Conservation (phyloP, 2,888 invertebrate species). For the Antitype chi region DNA sequence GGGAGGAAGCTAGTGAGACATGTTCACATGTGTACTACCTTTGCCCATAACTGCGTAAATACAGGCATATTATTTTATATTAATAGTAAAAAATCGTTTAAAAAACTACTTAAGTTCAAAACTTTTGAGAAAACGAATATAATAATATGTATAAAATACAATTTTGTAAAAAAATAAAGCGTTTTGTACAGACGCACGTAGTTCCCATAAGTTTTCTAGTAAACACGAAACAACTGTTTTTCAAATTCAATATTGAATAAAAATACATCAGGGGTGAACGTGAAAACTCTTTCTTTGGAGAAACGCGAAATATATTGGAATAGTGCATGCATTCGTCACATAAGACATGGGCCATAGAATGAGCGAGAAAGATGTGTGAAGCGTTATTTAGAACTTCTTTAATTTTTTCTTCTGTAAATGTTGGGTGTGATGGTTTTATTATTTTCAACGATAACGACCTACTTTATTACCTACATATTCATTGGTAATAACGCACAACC, state of each 20-base stretch:
- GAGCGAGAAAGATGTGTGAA: neutral
- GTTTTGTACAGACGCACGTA: neutral
- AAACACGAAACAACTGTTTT: conserved; percentile 32
- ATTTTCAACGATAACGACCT: neutral
- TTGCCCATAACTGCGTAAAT: neutral
- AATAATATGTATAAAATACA: neutral
- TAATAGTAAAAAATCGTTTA: neutral
- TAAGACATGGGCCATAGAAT: conserved; percentile 38
- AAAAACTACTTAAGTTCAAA: too few relatives aligned
- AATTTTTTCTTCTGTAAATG: neutral
- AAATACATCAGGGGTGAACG: conserved; percentile 30
- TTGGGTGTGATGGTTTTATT: neutral
- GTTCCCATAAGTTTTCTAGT: conserved; percentile 17
- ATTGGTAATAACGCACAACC: too few relatives aligned
- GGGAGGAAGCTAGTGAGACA: too few relatives aligned
- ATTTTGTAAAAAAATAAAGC: conserved; percentile 5
- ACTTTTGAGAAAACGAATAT: neutral
- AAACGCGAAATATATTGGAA: conserved; percentile 60
- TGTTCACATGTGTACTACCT: too few relatives aligned
- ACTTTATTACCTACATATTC: too few relatives aligned
- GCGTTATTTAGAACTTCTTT: neutral
- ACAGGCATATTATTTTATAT: neutral
- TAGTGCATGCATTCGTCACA: conserved; percentile 66
- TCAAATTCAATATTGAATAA: conserved; percentile 56
- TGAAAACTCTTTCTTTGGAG: conserved; percentile 53